These are phyloP conservation scores for Balanococcus diminutus DNA, from an alignment of 2,888 invertebrate genomes.

Conservation along the genomic window DNA sequence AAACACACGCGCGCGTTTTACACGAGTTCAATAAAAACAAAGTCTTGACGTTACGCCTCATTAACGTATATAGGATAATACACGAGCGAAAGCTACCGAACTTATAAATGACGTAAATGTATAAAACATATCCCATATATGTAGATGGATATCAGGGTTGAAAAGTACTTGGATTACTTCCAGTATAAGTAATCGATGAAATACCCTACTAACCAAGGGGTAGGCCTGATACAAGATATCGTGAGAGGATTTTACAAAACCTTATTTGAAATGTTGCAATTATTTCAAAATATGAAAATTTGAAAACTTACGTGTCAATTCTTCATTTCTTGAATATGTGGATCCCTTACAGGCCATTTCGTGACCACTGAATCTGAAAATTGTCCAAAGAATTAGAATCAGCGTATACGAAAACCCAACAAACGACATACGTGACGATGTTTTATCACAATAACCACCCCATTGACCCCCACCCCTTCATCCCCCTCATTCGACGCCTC, in stretches of 20 bases:
- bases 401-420: not conserved
- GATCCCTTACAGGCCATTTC: not conserved
- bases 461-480: not conserved
- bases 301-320: not conserved
- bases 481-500: no score
- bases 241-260: no score
- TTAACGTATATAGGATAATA: not conserved
- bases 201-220: no score
- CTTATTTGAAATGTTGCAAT: no score
- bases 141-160: not conserved
- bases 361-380: not conserved
- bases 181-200: not conserved
- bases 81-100: not conserved
- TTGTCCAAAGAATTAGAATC: not conserved
- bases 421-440: not conserved
- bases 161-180: not conserved
- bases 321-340: not conserved
- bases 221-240: no score
- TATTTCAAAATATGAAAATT: not conserved
- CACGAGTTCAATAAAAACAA: conserved; percentile 13
- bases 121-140: not conserved
- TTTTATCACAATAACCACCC: not conserved
- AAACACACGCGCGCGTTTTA: not conserved
- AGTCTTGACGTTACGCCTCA: conserved; percentile 12
- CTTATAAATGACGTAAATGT: not conserved